Percentiles rank a stretch among this genome's conserved stretches.
phyloP scores from a whole-genome alignment of 2,797 vertebrate genomes.

The Harpagifer antarcticus region DNA sequence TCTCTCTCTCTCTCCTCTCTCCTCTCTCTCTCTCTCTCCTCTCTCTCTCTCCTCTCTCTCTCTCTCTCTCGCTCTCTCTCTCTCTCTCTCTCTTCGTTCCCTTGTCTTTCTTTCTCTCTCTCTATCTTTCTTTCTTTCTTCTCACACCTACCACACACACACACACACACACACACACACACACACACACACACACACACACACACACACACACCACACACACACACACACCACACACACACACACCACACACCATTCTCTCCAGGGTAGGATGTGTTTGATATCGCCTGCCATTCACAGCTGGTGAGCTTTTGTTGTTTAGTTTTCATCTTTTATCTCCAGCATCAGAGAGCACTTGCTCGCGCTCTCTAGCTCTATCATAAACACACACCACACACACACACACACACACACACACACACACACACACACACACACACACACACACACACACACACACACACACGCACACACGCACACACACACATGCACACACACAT shows the following conservation, averaged over 20 bases:
- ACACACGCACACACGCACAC: too few species aligned
- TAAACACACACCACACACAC: constrained; percentile 22
- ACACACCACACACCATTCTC: constrained; percentile 46
- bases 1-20: constrained; percentile 3
- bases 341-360: constrained; percentile 81
- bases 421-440: constrained; percentile 9
- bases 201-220: constrained; percentile 33
- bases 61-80: constrained; percentile 16
- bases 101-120: constrained; percentile 21
- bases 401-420: constrained; percentile 26
- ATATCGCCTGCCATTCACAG: constrained; percentile 80
- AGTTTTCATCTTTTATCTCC: constrained; percentile 81
- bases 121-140: constrained; percentile 26
- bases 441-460: too few species aligned
- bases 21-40: constrained; percentile 1
- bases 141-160: constrained; percentile 42
- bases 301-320: constrained; percentile 82
- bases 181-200: constrained; percentile 45
- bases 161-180: constrained; percentile 46
- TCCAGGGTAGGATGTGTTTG: constrained; percentile 78
- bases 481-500: constrained; percentile 27
- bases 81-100: constrained; percentile 5
- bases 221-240: constrained; percentile 41
- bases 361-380: constrained; percentile 26
- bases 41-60: constrained; percentile 12